These are phyloP conservation scores for Neostethus bicornis DNA, from an alignment of 2,797 vertebrate species.

Conservation along the genomic window DNA sequence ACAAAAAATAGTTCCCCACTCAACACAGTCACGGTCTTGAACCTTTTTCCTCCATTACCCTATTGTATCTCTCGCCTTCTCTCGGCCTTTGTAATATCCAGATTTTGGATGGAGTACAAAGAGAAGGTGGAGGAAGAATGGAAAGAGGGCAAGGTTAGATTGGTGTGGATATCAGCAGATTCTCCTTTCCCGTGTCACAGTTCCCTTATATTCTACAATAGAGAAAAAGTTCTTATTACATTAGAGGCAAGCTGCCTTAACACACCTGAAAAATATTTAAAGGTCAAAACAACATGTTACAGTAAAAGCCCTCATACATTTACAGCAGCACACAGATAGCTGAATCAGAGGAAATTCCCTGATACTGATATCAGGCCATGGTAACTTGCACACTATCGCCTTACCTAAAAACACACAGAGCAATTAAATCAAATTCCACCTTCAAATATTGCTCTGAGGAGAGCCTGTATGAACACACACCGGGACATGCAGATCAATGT, in stretches of 20 bases:
- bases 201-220: conserved; percentile 47
- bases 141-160: conserved; percentile 24
- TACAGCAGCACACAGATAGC: conserved; percentile 26
- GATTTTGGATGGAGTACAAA: conserved; percentile 30
- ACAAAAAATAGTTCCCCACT: conserved; percentile 66
- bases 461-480: conserved; percentile 19
- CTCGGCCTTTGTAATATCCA: conserved; percentile 41
- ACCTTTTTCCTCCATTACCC: conserved; percentile 43
- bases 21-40: conserved; percentile 67
- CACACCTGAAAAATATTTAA: conserved; percentile 74
- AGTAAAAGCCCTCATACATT: conserved; percentile 38
- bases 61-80: conserved; percentile 23
- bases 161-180: conserved; percentile 23
- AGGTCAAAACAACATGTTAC: conserved; percentile 69
- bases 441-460: conserved; percentile 27
- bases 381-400: not conserved
- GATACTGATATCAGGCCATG: not conserved
- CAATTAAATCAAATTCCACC: conserved; percentile 11
- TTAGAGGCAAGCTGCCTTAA: conserved; percentile 52
- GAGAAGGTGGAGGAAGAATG: no score
- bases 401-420: not conserved
- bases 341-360: conserved; percentile 36
- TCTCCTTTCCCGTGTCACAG: conserved; percentile 23
- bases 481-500: conserved; percentile 58
- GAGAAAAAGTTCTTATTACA: conserved; percentile 68